phyloP scores from a whole-genome alignment of 2,797 vertebrate species.

The Steatocranus sp. region DNA sequence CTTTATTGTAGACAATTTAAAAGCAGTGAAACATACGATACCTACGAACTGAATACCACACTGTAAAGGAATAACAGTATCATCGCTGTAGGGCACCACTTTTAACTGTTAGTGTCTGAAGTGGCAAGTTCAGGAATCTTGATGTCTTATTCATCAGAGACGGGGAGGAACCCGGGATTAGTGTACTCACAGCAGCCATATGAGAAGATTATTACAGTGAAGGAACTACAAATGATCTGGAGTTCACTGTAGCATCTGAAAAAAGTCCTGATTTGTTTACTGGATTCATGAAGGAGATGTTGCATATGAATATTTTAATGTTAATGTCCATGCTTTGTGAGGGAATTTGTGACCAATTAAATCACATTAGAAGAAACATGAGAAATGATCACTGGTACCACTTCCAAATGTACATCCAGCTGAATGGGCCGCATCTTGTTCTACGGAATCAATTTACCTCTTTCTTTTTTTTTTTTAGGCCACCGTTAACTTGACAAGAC shows the following conservation, averaged over 20 bases:
- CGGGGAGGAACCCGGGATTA: neutral
- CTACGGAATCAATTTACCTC: slow-evolving; percentile 24
- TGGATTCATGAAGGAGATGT: neutral
- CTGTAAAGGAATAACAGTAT: neutral
- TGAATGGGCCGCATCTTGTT: slow-evolving; percentile 9
- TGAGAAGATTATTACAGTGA: neutral
- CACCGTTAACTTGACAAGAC: slow-evolving; percentile 18
- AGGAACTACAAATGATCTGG: neutral
- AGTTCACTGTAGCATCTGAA: neutral
- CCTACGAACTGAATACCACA: neutral
- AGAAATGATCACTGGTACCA: neutral
- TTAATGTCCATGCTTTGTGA: neutral
- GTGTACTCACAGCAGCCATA: neutral
- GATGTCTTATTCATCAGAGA: neutral
- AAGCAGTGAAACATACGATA: neutral
- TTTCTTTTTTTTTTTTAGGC: neutral
- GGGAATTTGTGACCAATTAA: slow-evolving; percentile 10
- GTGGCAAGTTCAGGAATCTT: neutral
- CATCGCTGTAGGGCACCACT: neutral
- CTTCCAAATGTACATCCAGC: slow-evolving; percentile 19
- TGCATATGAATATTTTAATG: neutral
- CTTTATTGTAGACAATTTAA: slow-evolving; percentile 3
- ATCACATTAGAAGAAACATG: slow-evolving; percentile 9
- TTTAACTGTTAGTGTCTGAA: neutral
- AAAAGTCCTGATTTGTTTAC: neutral